Percentiles rank a stretch among this genome's conserved stretches.
Evolutionary conservation across 2,113 vertebrate genomes (phyloP).

Genomic region (Antechinus stuartii): DNA sequence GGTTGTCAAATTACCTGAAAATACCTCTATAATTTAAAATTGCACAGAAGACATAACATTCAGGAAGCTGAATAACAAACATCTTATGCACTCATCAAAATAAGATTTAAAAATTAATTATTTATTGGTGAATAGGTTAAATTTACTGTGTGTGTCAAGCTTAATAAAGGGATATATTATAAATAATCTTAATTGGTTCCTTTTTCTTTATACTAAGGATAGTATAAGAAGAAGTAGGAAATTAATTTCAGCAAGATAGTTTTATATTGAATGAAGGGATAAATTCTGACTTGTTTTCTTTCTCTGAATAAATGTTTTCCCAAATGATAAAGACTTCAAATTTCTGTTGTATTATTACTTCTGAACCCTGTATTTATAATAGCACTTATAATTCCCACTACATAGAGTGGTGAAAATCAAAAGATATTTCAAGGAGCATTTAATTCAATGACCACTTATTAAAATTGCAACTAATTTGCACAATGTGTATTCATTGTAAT

Average conservation of each 20-base stretch:
- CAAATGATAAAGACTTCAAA: neutral
- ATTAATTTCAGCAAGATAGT: neutral
- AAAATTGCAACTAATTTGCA: neutral
- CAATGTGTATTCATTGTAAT: conserved; percentile 34
- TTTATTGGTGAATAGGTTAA: neutral
- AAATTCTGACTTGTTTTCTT: neutral
- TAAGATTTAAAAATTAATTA: neutral
- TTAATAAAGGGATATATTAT: neutral
- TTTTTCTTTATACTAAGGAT: conserved; percentile 8
- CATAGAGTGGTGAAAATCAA: neutral
- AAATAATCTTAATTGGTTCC: neutral
- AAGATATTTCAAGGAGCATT: neutral
- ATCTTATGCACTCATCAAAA: neutral
- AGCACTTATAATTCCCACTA: neutral
- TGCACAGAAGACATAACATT: neutral
- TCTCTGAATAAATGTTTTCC: neutral
- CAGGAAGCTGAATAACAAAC: neutral
- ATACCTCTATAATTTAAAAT: neutral
- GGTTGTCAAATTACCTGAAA: neutral
- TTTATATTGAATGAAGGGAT: conserved; percentile 18
- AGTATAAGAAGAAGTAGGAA: conserved; percentile 16
- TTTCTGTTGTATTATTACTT: neutral
- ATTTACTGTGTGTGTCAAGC: neutral
- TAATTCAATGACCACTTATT: neutral
- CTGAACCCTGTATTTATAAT: neutral